Evolutionary conservation across 1,140 invertebrate species (phyloP).

Genomic region (Pseudomyrmex cubaensis): DNA sequence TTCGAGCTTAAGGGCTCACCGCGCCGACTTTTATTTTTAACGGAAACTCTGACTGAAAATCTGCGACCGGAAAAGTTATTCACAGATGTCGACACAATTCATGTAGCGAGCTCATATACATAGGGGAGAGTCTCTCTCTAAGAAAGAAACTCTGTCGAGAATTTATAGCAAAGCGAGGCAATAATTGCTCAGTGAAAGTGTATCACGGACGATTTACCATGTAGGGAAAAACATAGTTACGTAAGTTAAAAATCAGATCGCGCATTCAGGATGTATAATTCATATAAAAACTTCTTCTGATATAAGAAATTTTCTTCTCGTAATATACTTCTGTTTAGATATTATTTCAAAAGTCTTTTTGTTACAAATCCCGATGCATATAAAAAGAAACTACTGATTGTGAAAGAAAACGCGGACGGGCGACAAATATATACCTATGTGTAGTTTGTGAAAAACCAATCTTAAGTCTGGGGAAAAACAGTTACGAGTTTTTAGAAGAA

Average conservation of each 20-base stretch:
- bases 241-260: not conserved
- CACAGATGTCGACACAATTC: slow-evolving; percentile 22
- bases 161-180: not conserved
- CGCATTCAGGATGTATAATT: not conserved
- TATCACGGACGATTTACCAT: not conserved
- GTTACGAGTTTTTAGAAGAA: slow-evolving; percentile 21
- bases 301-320: no score
- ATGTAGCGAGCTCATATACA: not conserved
- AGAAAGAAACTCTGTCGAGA: not conserved
- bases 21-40: slow-evolving; percentile 29
- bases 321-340: not conserved
- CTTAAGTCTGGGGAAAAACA: slow-evolving; percentile 38
- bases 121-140: not conserved
- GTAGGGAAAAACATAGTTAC: not conserved
- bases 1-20: slow-evolving; percentile 11
- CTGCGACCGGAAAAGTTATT: slow-evolving; percentile 10
- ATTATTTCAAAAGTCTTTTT: no score
- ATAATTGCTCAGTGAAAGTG: not conserved
- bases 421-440: not conserved
- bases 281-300: not conserved
- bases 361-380: not conserved
- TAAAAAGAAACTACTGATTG: slow-evolving; percentile 23
- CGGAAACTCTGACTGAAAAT: slow-evolving; percentile 43
- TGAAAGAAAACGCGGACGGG: not conserved
- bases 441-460: not conserved